phyloP scores from a whole-genome alignment of 2,113 vertebrate genomes.

The Colistium nudipinnis region DNA sequence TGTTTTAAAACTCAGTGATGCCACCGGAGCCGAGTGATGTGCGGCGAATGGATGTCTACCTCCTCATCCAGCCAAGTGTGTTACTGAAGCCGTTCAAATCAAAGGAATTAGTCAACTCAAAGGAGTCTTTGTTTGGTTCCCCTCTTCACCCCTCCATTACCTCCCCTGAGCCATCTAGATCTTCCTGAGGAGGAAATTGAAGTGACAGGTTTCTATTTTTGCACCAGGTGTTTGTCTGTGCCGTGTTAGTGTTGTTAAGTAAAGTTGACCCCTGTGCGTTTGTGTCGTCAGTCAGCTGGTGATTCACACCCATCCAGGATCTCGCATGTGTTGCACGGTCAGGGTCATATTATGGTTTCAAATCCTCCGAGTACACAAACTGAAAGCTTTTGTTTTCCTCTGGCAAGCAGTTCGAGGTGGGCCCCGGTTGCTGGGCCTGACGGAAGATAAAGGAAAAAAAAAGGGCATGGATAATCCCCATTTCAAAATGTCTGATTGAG shows the following conservation, averaged over 20 bases:
- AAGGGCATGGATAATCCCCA: background rate
- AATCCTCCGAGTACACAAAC: conserved; percentile 10
- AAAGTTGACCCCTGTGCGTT: background rate
- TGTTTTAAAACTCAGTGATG: background rate
- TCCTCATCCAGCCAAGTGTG: background rate
- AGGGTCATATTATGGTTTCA: conserved; percentile 14
- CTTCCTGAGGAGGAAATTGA: conserved; percentile 27
- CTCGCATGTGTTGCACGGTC: conserved; percentile 8
- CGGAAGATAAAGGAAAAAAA: background rate
- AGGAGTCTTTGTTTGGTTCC: conserved; percentile 11
- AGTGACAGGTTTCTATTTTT: conserved; percentile 44
- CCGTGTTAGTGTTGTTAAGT: conserved; percentile 5
- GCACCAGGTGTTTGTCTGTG: conserved; percentile 14
- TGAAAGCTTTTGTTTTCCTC: conserved; percentile 13
- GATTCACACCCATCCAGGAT: conserved; percentile 9
- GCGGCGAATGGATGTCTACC: conserved; percentile 6
- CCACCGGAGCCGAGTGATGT: conserved; percentile 9
- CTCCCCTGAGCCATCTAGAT: conserved; percentile 1
- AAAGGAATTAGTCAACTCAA: conserved; percentile 50
- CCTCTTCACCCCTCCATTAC: background rate
- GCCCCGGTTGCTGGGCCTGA: background rate
- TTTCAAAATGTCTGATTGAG: conserved; percentile 11
- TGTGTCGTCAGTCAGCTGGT: background rate
- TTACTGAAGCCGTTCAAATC: conserved; percentile 1
- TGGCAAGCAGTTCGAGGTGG: conserved; percentile 13